These are phyloP conservation scores for Microtus ochrogaster DNA, from an alignment of 2,113 vertebrate genomes.

Conservation along the genomic window DNA sequence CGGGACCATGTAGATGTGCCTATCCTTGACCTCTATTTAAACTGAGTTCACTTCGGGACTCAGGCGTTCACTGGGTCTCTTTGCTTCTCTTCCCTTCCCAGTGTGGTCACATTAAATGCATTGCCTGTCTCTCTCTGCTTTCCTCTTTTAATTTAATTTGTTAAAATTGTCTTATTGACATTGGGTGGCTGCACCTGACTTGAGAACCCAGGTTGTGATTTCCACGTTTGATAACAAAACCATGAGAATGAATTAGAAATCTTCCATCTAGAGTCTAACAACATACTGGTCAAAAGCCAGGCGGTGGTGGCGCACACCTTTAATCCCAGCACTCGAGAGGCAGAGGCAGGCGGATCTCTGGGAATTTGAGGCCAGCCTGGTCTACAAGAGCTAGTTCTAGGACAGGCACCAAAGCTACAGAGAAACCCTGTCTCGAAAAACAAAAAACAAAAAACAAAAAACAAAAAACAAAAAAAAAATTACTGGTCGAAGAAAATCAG, in stretches of 20 bases:
- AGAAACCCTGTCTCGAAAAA: too few relatives aligned
- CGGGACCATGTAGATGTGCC: rapidly evolving
- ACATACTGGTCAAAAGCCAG: not conserved
- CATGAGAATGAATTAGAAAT: not conserved
- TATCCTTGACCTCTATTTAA: not conserved
- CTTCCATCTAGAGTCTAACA: not conserved
- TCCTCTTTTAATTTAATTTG: not conserved
- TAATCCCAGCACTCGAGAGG: too few relatives aligned
- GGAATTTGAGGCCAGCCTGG: too few relatives aligned
- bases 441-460: too few relatives aligned
- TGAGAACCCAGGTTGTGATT: not conserved
- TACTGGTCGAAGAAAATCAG: not conserved
- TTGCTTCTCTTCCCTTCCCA: not conserved
- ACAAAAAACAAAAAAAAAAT: too few relatives aligned
- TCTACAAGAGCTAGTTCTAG: too few relatives aligned
- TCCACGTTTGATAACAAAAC: not conserved
- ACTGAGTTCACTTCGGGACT: not conserved
- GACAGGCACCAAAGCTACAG: too few relatives aligned
- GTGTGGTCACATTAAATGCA: not conserved
- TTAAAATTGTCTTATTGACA: not conserved
- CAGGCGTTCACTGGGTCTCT: not conserved
- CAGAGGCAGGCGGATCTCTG: too few relatives aligned
- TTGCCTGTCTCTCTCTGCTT: not conserved
- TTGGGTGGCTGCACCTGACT: not conserved
- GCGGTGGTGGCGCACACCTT: too few relatives aligned